Percentiles rank a stretch among this genome's conserved stretches.
Evolutionary conservation across 2,113 vertebrate species (phyloP).

Genomic region (Thryonomys swinderianus): DNA sequence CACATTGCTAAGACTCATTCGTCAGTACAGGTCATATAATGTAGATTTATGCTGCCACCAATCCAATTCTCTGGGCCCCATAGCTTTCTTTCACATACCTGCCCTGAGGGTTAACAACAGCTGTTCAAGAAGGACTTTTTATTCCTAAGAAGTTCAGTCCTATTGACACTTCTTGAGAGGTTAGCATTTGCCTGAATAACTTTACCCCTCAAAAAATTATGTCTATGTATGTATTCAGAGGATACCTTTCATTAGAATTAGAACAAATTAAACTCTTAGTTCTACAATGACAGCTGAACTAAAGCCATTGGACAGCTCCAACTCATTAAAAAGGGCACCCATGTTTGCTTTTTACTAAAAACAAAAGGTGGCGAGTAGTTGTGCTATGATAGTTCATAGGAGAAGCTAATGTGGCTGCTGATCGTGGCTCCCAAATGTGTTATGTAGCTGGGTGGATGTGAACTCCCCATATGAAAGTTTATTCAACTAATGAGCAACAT

Average conservation of each 20-base stretch:
- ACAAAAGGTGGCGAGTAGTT: not conserved
- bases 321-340: not conserved
- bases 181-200: constrained; percentile 17
- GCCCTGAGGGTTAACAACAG: not conserved
- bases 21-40: not conserved
- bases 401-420: not conserved
- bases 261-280: constrained; percentile 23
- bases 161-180: not conserved
- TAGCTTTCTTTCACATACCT: constrained; percentile 23
- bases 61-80: not conserved
- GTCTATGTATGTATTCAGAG: not conserved
- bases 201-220: not conserved
- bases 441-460: not conserved
- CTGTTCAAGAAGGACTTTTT: not conserved
- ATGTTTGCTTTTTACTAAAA: constrained; percentile 9
- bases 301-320: not conserved
- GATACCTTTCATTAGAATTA: constrained; percentile 18
- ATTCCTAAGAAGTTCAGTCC: constrained; percentile 18
- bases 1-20: not conserved
- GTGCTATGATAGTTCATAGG: not conserved
- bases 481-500: not conserved
- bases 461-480: not conserved
- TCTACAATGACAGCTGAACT: not conserved
- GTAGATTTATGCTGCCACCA: not conserved
- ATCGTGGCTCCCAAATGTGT: not conserved